Evolutionary conservation across 2,888 invertebrate genomes (phyloP).

Genomic region (Dasysyrphus albostriatus): DNA sequence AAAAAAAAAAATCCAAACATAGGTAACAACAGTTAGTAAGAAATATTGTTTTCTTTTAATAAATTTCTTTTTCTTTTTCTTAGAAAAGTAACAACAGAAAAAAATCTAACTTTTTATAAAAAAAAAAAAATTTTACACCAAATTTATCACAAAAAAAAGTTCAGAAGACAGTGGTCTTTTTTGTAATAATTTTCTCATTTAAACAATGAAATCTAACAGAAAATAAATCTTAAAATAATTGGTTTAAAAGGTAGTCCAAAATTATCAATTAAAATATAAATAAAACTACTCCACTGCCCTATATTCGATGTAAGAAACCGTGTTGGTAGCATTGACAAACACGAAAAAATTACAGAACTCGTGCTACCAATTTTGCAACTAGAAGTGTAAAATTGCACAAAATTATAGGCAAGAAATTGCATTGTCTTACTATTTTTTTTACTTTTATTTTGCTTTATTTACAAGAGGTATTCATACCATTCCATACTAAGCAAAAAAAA

Average conservation of each 20-base stretch:
- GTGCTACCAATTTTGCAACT: constrained; percentile 13
- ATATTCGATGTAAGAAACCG: not conserved
- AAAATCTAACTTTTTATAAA: no score
- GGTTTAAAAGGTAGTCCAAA: not conserved
- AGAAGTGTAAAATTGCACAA: not conserved
- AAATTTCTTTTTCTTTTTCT: no score
- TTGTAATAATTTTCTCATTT: not conserved
- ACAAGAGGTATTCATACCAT: not conserved
- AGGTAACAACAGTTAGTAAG: not conserved
- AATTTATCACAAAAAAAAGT: no score
- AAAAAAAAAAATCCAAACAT: constrained; percentile 6
- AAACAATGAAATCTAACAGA: not conserved
- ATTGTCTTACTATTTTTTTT: no score
- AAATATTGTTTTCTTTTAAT: not conserved
- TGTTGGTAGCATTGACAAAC: not conserved
- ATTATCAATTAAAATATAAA: not conserved
- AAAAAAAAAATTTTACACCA: no score
- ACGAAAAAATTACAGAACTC: not conserved
- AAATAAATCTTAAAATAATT: not conserved
- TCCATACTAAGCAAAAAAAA: not conserved
- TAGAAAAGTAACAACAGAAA: not conserved
- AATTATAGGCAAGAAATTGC: not conserved
- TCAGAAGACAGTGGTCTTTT: not conserved
- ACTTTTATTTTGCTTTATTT: not conserved
- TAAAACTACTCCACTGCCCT: constrained; percentile 25